Percentiles rank a stretch among this genome's conserved stretches.
These are phyloP conservation scores for Erpobdella octoculata DNA, from an alignment of 2,888 invertebrate genomes.

Conservation along the genomic window DNA sequence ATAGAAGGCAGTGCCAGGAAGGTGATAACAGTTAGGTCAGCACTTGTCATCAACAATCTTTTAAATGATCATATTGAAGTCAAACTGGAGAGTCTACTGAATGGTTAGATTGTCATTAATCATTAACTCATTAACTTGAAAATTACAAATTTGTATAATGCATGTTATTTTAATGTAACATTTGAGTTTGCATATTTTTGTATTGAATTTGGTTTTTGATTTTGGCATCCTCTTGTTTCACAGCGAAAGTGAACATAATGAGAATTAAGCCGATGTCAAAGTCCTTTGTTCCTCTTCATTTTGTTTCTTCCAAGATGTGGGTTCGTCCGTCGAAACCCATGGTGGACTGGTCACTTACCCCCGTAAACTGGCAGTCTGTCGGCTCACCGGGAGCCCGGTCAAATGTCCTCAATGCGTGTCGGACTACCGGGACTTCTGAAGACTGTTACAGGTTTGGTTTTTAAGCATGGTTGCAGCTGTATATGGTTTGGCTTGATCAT, in stretches of 20 bases:
- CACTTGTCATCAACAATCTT: constrained; percentile 69
- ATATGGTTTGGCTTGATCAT: neutral
- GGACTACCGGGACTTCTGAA: constrained; percentile 32
- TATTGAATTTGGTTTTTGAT: constrained; percentile 10
- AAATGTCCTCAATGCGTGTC: constrained; percentile 37
- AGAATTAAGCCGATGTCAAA: constrained; percentile 30
- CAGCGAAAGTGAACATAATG: constrained; percentile 29
- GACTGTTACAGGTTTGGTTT: constrained; percentile 40
- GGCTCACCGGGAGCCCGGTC: neutral
- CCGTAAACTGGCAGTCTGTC: constrained; percentile 58
- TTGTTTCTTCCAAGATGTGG: constrained; percentile 67
- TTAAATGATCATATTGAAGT: constrained; percentile 56
- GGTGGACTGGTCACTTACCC: constrained; percentile 56
- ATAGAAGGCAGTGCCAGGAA: constrained; percentile 89
- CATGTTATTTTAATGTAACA: too few relatives aligned
- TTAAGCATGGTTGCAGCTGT: neutral
- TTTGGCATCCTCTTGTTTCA: neutral
- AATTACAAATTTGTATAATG: neutral
- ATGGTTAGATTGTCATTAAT: neutral
- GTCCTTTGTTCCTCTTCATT: constrained; percentile 70
- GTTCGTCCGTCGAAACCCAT: constrained; percentile 62
- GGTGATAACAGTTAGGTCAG: constrained; percentile 81
- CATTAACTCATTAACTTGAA: neutral
- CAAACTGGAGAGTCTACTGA: constrained; percentile 57
- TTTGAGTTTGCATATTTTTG: too few relatives aligned